phyloP scores from a whole-genome alignment of 2,797 vertebrate genomes.

The Semotilus atromaculatus region DNA sequence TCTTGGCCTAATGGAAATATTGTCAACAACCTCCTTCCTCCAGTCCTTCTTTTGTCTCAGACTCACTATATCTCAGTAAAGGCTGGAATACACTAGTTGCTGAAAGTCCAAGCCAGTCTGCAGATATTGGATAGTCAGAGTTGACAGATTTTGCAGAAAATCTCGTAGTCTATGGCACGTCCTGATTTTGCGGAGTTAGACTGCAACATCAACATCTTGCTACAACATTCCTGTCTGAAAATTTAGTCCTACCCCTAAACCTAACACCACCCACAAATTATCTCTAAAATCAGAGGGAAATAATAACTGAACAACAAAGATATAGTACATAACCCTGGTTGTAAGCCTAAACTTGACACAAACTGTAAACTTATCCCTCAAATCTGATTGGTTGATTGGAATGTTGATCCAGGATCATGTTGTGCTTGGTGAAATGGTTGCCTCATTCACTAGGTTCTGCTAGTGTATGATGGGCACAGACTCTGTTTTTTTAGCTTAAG shows the following conservation, averaged over 20 bases:
- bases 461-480: neutral
- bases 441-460: neutral
- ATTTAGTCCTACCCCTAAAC: neutral
- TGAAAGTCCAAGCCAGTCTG: neutral
- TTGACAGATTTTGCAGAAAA: neutral
- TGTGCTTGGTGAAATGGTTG: neutral
- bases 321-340: neutral
- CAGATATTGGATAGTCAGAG: too few species aligned
- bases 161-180: too few species aligned
- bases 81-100: neutral
- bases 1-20: constrained; percentile 75
- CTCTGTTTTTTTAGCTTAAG: neutral
- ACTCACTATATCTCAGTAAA: neutral
- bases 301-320: neutral
- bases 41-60: constrained; percentile 8
- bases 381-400: neutral
- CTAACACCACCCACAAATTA: neutral
- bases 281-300: neutral
- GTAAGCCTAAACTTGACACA: neutral
- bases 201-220: too few species aligned
- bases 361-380: neutral
- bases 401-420: neutral
- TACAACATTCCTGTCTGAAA: neutral
- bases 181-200: too few species aligned
- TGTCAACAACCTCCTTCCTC: constrained; percentile 52